These are phyloP conservation scores for Geococcyx californianus DNA, from an alignment of 2,113 vertebrate species.

Conservation along the genomic window DNA sequence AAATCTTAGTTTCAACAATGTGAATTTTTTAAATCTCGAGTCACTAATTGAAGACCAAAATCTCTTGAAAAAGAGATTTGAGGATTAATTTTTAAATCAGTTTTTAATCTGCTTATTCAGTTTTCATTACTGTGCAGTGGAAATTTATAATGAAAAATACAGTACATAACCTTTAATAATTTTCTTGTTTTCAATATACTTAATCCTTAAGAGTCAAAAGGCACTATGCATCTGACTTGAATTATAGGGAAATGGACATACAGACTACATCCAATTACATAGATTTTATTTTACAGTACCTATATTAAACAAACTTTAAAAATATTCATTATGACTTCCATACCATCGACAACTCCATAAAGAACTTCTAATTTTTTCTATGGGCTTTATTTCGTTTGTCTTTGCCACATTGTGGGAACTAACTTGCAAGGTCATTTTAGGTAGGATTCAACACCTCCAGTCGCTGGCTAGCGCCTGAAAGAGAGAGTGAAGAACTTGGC, in stretches of 20 bases:
- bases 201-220: constrained; percentile 43
- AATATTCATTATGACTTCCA: background rate
- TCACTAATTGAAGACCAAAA: constrained; percentile 76
- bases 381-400: background rate
- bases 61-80: constrained; percentile 74
- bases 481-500: accelerated
- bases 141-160: constrained; percentile 74
- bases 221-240: background rate
- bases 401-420: background rate
- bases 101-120: constrained; percentile 78
- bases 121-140: constrained; percentile 70
- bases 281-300: background rate
- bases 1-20: constrained; percentile 51
- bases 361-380: background rate
- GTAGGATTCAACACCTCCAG: background rate
- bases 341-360: background rate
- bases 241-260: background rate
- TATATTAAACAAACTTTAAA: background rate
- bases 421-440: background rate
- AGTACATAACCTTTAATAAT: constrained; percentile 72
- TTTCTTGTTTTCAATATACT: constrained; percentile 61
- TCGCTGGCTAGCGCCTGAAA: background rate
- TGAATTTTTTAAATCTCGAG: constrained; percentile 64
- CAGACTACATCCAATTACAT: background rate
- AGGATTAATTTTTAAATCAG: constrained; percentile 79